phyloP scores from a whole-genome alignment of 2,113 vertebrate species.

The Pelobates fuscus region DNA sequence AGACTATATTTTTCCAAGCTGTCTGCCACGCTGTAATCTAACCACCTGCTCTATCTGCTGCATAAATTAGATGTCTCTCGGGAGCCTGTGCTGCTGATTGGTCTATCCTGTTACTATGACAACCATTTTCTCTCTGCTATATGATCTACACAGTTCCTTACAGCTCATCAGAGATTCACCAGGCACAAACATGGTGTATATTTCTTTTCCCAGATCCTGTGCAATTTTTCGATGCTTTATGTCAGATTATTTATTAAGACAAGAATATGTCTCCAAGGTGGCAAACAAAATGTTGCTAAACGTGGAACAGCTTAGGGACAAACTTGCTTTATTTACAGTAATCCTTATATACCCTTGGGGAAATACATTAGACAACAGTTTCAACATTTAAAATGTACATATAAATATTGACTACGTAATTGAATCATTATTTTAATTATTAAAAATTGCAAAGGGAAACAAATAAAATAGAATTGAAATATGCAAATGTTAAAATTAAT shows the following conservation, averaged over 20 bases:
- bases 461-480: neutral
- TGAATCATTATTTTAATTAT: neutral
- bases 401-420: neutral
- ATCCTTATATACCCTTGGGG: neutral
- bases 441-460: too few relatives aligned
- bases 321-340: neutral
- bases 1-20: constrained; percentile 15
- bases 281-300: constrained; percentile 6
- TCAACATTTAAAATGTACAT: neutral
- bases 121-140: constrained; percentile 46
- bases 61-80: constrained; percentile 47
- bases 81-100: constrained; percentile 39
- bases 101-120: constrained; percentile 45
- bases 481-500: neutral
- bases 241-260: constrained; percentile 33
- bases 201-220: neutral
- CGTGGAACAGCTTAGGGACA: neutral
- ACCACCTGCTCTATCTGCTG: constrained; percentile 46
- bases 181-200: constrained; percentile 10
- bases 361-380: neutral
- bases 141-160: constrained; percentile 42
- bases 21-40: constrained; percentile 42
- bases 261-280: constrained; percentile 21
- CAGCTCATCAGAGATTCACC: constrained; percentile 40
- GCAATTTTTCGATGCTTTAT: constrained; percentile 36